Conservation (phyloP, 2,797 vertebrate species). For the Sebastes minor region DNA sequence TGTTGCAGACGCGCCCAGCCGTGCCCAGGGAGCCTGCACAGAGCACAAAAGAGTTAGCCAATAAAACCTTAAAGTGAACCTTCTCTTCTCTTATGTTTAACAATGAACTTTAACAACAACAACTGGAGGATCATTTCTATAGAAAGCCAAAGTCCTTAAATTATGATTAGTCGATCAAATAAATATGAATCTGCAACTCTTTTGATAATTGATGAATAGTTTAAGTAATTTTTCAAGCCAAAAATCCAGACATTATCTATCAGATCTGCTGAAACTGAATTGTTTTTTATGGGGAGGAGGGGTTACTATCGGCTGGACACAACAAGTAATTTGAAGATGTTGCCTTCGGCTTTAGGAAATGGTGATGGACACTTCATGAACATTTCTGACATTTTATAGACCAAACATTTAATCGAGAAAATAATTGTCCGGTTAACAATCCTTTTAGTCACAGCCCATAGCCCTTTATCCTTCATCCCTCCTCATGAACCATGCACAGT, state of each 20-base stretch:
- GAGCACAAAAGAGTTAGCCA: neutral
- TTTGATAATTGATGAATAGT: neutral
- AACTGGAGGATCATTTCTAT: neutral
- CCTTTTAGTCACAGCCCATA: too few species aligned
- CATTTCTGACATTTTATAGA: too few species aligned
- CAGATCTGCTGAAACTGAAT: neutral
- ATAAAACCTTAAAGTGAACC: neutral
- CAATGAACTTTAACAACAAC: neutral
- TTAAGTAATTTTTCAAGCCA: neutral
- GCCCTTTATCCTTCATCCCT: too few species aligned
- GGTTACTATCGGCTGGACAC: too few species aligned
- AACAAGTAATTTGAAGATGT: too few species aligned
- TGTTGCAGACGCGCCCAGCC: conserved; percentile 93
- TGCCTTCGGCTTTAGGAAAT: too few species aligned
- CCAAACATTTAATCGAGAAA: neutral
- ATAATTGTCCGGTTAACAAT: neutral
- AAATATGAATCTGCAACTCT: neutral
- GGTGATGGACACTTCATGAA: too few species aligned
- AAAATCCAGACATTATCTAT: neutral
- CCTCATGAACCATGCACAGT: too few species aligned
- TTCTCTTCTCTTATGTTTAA: neutral
- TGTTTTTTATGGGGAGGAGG: too few species aligned
- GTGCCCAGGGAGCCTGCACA: conserved; percentile 93
- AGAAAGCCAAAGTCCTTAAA: neutral
- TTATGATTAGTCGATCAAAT: neutral